A percentile compares a stretch with the other conserved stretches of the same genome.
These are phyloP conservation scores for Eretmocerus hayati DNA, from an alignment of 2,888 invertebrate species.

Conservation along the genomic window DNA sequence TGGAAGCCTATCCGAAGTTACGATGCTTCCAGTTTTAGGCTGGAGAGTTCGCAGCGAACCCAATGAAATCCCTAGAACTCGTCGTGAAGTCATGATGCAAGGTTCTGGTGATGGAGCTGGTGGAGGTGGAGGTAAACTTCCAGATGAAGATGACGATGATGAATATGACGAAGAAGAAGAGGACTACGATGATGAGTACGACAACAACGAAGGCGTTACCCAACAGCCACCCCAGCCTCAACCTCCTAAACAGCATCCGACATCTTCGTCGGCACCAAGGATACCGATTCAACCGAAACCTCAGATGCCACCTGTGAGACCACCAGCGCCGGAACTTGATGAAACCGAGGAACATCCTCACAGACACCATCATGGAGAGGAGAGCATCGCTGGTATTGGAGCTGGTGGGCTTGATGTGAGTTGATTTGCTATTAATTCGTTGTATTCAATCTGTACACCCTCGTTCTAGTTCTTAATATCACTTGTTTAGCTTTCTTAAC, in stretches of 20 bases:
- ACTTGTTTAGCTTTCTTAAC: too few relatives aligned
- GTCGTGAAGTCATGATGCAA: slow-evolving; percentile 39
- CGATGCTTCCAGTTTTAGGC: slow-evolving; percentile 63
- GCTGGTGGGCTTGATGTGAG: slow-evolving; percentile 10
- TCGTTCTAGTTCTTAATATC: too few relatives aligned
- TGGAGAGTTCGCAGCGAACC: slow-evolving; percentile 56
- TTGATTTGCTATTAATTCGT: too few relatives aligned
- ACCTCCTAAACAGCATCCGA: slow-evolving; percentile 25
- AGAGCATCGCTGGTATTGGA: slow-evolving; percentile 26
- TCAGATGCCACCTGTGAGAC: slow-evolving; percentile 15
- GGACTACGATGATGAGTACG: slow-evolving; percentile 42
- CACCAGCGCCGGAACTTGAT: slow-evolving; percentile 1
- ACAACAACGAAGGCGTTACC: slow-evolving; percentile 41
- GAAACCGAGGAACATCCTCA: slow-evolving; percentile 40
- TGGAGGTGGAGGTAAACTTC: slow-evolving; percentile 31
- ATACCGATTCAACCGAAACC: background rate
- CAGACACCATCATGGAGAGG: slow-evolving; percentile 47
- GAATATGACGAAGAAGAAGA: slow-evolving; percentile 36
- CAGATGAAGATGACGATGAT: slow-evolving; percentile 41
- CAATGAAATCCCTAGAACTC: slow-evolving; percentile 32
- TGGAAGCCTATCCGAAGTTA: slow-evolving; percentile 62
- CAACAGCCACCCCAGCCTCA: slow-evolving; percentile 35
- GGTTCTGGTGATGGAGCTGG: slow-evolving; percentile 33
- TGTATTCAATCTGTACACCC: too few relatives aligned
- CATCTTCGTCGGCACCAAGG: slow-evolving; percentile 20